Conservation (phyloP, 2,113 vertebrate genomes). For the Empidonax alnorum region DNA sequence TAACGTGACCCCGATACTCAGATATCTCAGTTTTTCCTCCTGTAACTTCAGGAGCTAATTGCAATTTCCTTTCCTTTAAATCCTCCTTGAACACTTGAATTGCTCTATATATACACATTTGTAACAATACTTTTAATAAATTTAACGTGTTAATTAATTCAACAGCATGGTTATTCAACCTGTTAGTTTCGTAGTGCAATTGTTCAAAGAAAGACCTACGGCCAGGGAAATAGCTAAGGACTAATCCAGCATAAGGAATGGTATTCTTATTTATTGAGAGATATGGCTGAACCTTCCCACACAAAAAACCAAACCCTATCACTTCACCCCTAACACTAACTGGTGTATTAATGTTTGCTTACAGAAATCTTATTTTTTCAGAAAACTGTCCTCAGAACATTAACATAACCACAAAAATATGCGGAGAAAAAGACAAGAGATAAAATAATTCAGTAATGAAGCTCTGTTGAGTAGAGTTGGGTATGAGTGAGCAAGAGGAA, state of each 20-base stretch:
- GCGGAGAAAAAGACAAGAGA: too few relatives aligned
- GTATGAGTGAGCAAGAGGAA: neutral
- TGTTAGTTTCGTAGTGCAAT: neutral
- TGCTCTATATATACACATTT: neutral
- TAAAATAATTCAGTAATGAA: neutral
- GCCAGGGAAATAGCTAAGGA: neutral
- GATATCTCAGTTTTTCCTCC: neutral
- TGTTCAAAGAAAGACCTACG: neutral
- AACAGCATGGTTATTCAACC: neutral
- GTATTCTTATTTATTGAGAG: neutral
- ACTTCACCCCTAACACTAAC: neutral
- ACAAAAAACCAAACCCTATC: too few relatives aligned
- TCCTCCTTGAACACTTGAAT: neutral
- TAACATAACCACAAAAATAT: neutral
- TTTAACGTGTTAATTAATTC: constrained; percentile 6
- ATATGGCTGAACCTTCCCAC: neutral
- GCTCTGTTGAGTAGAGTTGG: neutral
- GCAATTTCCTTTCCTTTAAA: constrained; percentile 2
- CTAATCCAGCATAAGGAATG: neutral
- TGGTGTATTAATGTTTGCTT: neutral
- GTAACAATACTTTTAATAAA: neutral
- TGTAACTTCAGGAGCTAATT: constrained; percentile 1
- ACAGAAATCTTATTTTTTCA: neutral
- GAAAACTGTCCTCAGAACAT: neutral
- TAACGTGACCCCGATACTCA: neutral